phyloP scores from a whole-genome alignment of 1,140 invertebrate species.

The Goniozus legneri region DNA sequence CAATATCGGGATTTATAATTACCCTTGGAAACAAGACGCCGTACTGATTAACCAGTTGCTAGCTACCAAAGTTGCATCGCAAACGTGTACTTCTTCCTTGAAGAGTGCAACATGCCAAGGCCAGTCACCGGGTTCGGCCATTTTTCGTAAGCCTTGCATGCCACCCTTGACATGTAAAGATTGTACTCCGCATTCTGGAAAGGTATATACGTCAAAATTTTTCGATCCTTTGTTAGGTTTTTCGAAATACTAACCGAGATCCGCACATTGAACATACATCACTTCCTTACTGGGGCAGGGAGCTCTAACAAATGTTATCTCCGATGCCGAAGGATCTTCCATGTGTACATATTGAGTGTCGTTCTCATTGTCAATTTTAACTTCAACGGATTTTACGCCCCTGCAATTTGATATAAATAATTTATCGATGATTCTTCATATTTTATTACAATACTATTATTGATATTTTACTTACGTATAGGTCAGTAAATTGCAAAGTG shows the following conservation, averaged over 20 bases:
- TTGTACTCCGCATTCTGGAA: constrained; percentile 73
- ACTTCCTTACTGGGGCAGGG: constrained; percentile 74
- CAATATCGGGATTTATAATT: constrained; percentile 9
- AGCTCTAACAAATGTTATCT: constrained; percentile 76
- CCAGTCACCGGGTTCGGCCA: constrained; percentile 77
- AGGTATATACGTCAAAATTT: constrained; percentile 10
- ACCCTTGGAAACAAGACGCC: constrained; percentile 83
- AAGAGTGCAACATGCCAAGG: constrained; percentile 84
- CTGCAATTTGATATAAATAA: constrained; percentile 30
- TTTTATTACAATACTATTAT: neutral
- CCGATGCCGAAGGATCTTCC: constrained; percentile 71
- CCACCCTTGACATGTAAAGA: constrained; percentile 52
- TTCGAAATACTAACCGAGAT: constrained; percentile 61
- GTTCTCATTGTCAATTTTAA: constrained; percentile 55
- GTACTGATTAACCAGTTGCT: constrained; percentile 81
- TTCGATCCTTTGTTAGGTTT: neutral
- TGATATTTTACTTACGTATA: constrained; percentile 61
- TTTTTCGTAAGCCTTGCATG: constrained; percentile 62
- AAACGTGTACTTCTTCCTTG: constrained; percentile 80
- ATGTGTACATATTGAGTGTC: constrained; percentile 70
- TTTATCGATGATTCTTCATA: neutral
- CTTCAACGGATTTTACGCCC: constrained; percentile 57
- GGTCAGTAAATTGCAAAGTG: constrained; percentile 70
- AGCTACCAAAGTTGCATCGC: constrained; percentile 79
- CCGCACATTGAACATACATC: constrained; percentile 72